Conservation (phyloP, 2,113 vertebrate genomes). For the Paralichthys olivaceus region DNA sequence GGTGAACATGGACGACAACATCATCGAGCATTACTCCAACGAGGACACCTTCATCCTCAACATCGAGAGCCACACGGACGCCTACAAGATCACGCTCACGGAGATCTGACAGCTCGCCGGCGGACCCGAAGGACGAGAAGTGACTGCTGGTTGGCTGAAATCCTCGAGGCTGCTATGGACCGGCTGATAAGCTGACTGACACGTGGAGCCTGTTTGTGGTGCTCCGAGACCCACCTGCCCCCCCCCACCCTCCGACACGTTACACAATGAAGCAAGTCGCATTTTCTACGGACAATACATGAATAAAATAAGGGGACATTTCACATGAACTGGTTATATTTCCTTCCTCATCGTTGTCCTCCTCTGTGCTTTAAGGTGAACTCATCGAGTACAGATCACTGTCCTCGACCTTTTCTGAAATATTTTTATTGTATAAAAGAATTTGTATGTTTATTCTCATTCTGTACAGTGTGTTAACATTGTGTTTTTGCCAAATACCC, state of each 20-base stretch:
- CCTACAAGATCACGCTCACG: slow-evolving; percentile 94
- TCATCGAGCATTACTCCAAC: slow-evolving; percentile 97
- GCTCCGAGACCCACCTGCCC: background rate
- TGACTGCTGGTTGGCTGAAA: slow-evolving; percentile 34
- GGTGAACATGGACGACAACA: slow-evolving; percentile 99
- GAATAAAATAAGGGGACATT: slow-evolving; percentile 2
- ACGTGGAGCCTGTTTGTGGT: slow-evolving; percentile 18
- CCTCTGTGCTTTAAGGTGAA: slow-evolving; percentile 14
- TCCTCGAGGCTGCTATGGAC: slow-evolving; percentile 40
- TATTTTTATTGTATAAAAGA: slow-evolving; percentile 67
- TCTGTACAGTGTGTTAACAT: slow-evolving; percentile 58
- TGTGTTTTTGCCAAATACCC: slow-evolving; percentile 61
- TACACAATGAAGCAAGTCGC: slow-evolving; percentile 56
- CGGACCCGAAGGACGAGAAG: slow-evolving; percentile 24
- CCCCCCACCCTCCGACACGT: slow-evolving; percentile 22
- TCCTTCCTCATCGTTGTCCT: background rate
- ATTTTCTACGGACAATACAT: background rate
- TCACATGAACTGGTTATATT: slow-evolving; percentile 31
- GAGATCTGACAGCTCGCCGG: slow-evolving; percentile 82
- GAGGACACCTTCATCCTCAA: slow-evolving; percentile 97
- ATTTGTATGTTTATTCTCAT: slow-evolving; percentile 42
- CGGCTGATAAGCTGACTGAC: slow-evolving; percentile 53
- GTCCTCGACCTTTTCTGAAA: slow-evolving; percentile 24
- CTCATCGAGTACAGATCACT: slow-evolving; percentile 1
- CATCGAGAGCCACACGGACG: slow-evolving; percentile 90